Conservation (phyloP, 2,113 vertebrate genomes). For the Dicaeum eximium region DNA sequence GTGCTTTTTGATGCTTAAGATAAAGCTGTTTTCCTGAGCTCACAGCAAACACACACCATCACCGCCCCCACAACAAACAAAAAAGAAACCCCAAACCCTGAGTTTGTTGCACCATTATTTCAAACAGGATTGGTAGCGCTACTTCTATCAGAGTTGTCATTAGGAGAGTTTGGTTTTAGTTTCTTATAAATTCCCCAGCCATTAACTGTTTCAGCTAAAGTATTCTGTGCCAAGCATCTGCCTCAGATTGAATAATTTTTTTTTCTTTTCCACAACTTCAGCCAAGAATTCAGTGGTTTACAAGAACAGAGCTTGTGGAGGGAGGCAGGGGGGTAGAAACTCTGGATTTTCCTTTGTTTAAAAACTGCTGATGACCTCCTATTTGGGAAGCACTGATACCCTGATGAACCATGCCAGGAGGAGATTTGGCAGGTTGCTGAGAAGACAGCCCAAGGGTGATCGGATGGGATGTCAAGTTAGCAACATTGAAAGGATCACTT, state of each 20-base stretch:
- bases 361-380: neutral
- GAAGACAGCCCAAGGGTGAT: neutral
- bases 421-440: neutral
- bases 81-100: neutral
- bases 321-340: neutral
- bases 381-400: neutral
- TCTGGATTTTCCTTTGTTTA: neutral
- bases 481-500: neutral
- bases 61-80: too few species aligned
- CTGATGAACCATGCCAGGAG: neutral
- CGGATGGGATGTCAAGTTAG: neutral
- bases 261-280: slow-evolving; percentile 4
- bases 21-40: neutral
- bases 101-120: neutral
- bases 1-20: neutral
- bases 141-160: neutral
- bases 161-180: neutral
- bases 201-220: slow-evolving; percentile 18
- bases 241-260: neutral
- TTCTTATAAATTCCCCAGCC: neutral
- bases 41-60: neutral
- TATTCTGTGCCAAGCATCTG: neutral
- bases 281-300: slow-evolving; percentile 21
- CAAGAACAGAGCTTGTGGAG: neutral
- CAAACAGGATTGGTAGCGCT: neutral